phyloP scores from a whole-genome alignment of 2,113 vertebrate species.

The Gnathonemus echidnorhynchus region DNA sequence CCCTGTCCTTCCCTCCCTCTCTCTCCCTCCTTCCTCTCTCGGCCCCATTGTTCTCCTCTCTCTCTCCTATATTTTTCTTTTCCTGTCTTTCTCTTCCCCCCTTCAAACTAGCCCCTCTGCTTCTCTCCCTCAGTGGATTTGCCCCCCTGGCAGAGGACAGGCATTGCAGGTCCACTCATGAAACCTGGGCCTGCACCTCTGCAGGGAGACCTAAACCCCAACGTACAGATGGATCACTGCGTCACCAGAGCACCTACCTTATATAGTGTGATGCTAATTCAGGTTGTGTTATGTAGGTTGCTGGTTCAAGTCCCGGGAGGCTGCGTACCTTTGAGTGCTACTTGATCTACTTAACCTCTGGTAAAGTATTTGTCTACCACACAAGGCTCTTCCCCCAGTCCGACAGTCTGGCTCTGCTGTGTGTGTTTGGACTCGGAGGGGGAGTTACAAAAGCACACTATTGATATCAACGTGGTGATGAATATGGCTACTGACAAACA shows the following conservation, averaged over 20 bases:
- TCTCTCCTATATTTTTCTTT: neutral
- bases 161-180: neutral
- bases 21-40: neutral
- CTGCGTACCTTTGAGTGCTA: neutral
- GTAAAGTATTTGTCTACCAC: neutral
- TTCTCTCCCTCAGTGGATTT: neutral
- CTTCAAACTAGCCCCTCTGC: neutral
- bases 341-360: neutral
- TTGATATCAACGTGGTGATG: neutral
- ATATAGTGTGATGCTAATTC: neutral
- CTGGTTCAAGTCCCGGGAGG: slow-evolving; percentile 4
- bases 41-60: neutral
- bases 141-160: neutral
- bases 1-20: neutral
- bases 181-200: neutral
- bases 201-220: neutral
- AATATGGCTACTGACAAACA: neutral
- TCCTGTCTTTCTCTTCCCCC: neutral
- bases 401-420: neutral
- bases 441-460: neutral
- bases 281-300: neutral
- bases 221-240: neutral
- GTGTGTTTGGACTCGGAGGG: neutral
- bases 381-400: neutral
- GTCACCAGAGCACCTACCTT: neutral